phyloP scores from a whole-genome alignment of 2,113 vertebrate species.

The Coregonus clupeaformis region DNA sequence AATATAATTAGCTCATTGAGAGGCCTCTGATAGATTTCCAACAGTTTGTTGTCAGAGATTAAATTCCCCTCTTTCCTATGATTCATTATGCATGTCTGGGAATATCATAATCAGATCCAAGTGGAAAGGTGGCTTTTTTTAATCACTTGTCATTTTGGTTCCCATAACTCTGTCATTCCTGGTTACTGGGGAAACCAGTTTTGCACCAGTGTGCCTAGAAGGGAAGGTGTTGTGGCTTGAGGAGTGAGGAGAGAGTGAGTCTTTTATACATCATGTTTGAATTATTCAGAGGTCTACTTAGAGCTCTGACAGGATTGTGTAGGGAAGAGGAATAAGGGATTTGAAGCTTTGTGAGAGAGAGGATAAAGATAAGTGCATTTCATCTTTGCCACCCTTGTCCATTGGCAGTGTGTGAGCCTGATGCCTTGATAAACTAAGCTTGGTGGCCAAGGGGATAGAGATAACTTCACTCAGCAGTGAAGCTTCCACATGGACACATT shows the following conservation, averaged over 20 bases:
- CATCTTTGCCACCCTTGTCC: too few relatives aligned
- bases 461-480: too few relatives aligned
- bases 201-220: too few relatives aligned
- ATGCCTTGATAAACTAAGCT: slow-evolving; percentile 22
- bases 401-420: too few relatives aligned
- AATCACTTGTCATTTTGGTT: too few relatives aligned
- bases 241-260: neutral
- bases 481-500: too few relatives aligned
- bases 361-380: neutral
- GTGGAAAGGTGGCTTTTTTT: too few relatives aligned
- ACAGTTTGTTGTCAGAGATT: slow-evolving; percentile 28
- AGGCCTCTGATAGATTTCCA: slow-evolving; percentile 21
- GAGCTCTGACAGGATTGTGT: slow-evolving; percentile 12
- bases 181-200: too few relatives aligned
- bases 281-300: slow-evolving; percentile 20
- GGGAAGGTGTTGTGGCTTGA: too few relatives aligned
- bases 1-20: slow-evolving; percentile 56
- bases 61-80: slow-evolving; percentile 35
- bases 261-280: neutral
- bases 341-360: slow-evolving; percentile 21
- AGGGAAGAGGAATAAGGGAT: slow-evolving; percentile 23
- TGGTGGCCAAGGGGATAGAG: neutral
- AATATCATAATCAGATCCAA: too few relatives aligned
- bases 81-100: slow-evolving; percentile 31
- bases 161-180: neutral